Evolutionary conservation across 2,888 invertebrate genomes (phyloP), one percentile per base, ranked within the genome.

Genomic region (Sinotaia quadrata): DNA sequence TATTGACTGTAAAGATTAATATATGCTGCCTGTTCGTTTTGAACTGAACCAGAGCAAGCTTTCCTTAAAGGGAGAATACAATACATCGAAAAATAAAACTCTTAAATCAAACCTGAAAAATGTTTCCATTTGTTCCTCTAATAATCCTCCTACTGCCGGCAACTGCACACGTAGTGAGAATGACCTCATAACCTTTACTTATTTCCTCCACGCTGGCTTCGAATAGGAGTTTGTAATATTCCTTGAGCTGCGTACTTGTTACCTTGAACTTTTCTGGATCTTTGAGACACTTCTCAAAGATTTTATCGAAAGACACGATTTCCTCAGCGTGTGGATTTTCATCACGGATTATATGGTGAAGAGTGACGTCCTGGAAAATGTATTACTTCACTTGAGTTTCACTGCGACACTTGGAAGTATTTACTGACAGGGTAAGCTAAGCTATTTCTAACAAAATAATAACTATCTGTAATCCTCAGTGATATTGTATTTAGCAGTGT

Each of bases 321-420:
- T 72, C 24, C 15, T 44, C 59, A 24, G 72, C 66, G 51, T 68
- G 41, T 0, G 69, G 70, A 29, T 71, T 74, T 15, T 61, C 71
- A 2, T 74, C 31, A 31, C 80, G 57, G 41, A 81, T 79, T n/a
- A 75, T 31, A 58, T 80, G 75, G 68, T 82, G 82, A 2, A 81
- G 69, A 8, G 79, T 54, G 8, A 79, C 63, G 33, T 73, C 66
- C 33, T 59, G 56, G 29, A 24, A 24, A 5, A 27, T 2, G 4
- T 4, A 12, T 12, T n/a, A n/a, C n/a, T n/a, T n/a, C n/a, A n/a
- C n/a, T n/a, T n/a, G n/a, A n/a, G n/a, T n/a, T n/a, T n/a, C n/a
- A n/a, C n/a, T n/a, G n/a, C n/a, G n/a, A n/a, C n/a, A n/a, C n/a
- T n/a, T n/a, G n/a, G n/a, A n/a, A n/a, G n/a, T n/a, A n/a, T n/a